Percentiles rank a stretch among this genome's conserved stretches.
Evolutionary conservation across 2,797 vertebrate species (phyloP).

Genomic region (Hippoglossus hippoglossus): DNA sequence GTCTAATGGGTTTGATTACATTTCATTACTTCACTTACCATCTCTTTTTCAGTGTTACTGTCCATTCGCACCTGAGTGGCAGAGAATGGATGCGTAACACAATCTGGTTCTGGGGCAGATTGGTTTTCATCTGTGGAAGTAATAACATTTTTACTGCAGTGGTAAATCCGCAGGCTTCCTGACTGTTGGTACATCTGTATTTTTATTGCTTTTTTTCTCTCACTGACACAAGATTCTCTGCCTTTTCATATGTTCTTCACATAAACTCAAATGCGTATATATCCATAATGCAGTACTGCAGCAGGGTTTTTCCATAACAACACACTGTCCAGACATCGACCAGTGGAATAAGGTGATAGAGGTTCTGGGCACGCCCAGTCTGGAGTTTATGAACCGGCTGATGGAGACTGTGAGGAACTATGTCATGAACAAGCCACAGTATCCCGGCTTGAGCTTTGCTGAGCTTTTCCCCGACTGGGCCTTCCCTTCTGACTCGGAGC

Average conservation of each 20-base stretch:
- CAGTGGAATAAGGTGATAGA: constrained; percentile 99
- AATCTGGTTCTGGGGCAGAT: constrained; percentile 24
- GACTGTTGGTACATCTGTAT: constrained; percentile 13
- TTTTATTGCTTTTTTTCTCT: not conserved
- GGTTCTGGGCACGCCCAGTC: constrained; percentile 93
- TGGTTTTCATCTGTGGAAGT: constrained; percentile 28
- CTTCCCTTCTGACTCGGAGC: constrained; percentile 95
- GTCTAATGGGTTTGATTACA: constrained; percentile 27
- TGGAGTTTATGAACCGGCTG: constrained; percentile 97
- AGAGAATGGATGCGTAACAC: constrained; percentile 4
- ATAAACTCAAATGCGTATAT: not conserved
- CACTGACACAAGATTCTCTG: not conserved
- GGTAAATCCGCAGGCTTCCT: not conserved
- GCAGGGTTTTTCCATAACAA: constrained; percentile 62
- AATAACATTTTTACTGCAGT: constrained; percentile 17
- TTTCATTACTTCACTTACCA: constrained; percentile 39
- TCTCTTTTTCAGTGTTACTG: not conserved
- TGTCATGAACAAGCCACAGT: constrained; percentile 98
- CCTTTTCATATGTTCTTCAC: constrained; percentile 1
- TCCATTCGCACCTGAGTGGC: constrained; percentile 11
- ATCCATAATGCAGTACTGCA: not conserved
- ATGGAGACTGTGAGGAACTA: constrained; percentile 98
- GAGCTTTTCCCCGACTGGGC: constrained; percentile 98
- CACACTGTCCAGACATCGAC: constrained; percentile 91
- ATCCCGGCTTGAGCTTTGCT: constrained; percentile 93